Evolutionary conservation across 1,140 invertebrate species (phyloP).

Genomic region (Macrotrachela quadricornifera): DNA sequence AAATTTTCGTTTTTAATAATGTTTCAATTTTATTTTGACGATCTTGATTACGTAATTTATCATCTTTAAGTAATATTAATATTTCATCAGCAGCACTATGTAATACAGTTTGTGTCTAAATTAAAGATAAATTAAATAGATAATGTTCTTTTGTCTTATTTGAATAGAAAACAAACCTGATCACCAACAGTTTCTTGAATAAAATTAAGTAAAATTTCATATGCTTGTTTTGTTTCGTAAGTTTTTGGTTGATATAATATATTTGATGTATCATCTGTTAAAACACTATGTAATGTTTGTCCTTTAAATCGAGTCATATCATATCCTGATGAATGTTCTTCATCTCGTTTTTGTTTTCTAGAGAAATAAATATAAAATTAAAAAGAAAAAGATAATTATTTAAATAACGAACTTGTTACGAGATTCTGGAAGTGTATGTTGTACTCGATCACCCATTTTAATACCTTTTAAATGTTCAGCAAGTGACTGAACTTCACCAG

Average conservation of each 20-base stretch:
- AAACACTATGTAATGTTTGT: slow-evolving; percentile 58
- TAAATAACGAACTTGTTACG: too few species aligned
- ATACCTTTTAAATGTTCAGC: slow-evolving; percentile 72
- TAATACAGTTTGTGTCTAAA: slow-evolving; percentile 74
- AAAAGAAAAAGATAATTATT: too few species aligned
- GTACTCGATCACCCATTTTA: slow-evolving; percentile 80
- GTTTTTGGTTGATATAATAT: slow-evolving; percentile 88
- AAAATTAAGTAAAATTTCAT: slow-evolving; percentile 79
- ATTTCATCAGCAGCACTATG: slow-evolving; percentile 97
- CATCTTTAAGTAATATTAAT: slow-evolving; percentile 76
- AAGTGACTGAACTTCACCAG: slow-evolving; percentile 86
- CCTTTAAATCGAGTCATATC: slow-evolving; percentile 71
- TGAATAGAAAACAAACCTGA: too few species aligned
- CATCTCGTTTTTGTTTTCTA: slow-evolving; percentile 42
- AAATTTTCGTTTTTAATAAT: slow-evolving; percentile 50
- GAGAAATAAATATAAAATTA: too few species aligned
- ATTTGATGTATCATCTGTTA: slow-evolving; percentile 70
- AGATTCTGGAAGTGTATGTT: slow-evolving; percentile 39
- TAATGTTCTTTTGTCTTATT: too few species aligned
- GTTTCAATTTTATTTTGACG: slow-evolving; percentile 70
- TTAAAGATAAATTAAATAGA: too few species aligned
- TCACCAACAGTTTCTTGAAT: slow-evolving; percentile 92
- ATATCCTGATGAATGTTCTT: slow-evolving; percentile 48
- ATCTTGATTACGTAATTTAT: slow-evolving; percentile 72
- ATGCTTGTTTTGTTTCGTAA: slow-evolving; percentile 85